These are phyloP conservation scores for Leptopilina boulardi DNA, from an alignment of 1,140 invertebrate species.

Conservation along the genomic window DNA sequence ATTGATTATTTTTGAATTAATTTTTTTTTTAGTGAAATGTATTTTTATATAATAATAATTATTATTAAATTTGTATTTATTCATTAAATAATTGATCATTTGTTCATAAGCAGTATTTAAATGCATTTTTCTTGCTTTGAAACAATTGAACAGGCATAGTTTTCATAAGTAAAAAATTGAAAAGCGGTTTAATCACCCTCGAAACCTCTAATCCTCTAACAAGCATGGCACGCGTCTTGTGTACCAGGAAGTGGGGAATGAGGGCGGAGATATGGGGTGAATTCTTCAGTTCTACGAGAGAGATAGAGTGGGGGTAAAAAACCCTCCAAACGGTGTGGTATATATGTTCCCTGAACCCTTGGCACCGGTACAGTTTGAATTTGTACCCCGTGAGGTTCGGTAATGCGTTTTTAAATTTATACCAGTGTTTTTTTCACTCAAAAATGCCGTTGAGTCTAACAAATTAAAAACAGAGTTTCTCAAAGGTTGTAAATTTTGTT, in stretches of 20 bases:
- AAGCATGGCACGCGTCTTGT: conserved; percentile 67
- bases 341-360: conserved; percentile 69
- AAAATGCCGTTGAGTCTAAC: not conserved
- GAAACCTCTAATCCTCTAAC: conserved; percentile 75
- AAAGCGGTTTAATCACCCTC: conserved; percentile 70
- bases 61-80: too few relatives aligned
- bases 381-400: conserved; percentile 64
- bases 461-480: too few relatives aligned
- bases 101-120: not conserved
- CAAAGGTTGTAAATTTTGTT: too few relatives aligned
- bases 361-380: conserved; percentile 69
- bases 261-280: conserved; percentile 68
- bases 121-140: not conserved
- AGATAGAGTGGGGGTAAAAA: conserved; percentile 61
- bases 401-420: conserved; percentile 34
- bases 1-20: too few relatives aligned
- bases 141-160: not conserved
- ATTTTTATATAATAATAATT: too few relatives aligned
- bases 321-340: conserved; percentile 65
- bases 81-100: too few relatives aligned
- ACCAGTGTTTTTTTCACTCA: conserved; percentile 23
- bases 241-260: conserved; percentile 49
- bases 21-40: too few relatives aligned
- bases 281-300: conserved; percentile 61
- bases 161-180: conserved; percentile 53